phyloP scores from a whole-genome alignment of 1,140 invertebrate genomes.

The Brachionus sp. region DNA sequence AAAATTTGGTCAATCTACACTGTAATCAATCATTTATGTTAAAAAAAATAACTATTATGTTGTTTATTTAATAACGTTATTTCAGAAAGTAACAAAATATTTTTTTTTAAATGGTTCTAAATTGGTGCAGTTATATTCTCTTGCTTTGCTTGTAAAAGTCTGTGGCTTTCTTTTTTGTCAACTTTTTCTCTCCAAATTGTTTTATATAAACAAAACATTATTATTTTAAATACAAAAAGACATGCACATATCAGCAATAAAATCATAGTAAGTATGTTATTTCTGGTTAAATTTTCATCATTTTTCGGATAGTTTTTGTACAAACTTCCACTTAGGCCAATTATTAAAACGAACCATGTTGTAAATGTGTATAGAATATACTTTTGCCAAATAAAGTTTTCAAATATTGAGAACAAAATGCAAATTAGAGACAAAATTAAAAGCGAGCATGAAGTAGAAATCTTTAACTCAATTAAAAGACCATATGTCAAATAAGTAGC shows the following conservation, averaged over 20 bases:
- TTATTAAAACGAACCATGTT: conserved; percentile 51
- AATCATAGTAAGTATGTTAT: conserved; percentile 17
- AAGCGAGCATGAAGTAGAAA: conserved; percentile 49
- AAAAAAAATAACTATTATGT: too few species aligned
- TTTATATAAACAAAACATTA: conserved; percentile 25
- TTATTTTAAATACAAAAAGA: neutral
- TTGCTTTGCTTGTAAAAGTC: neutral
- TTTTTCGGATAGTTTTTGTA: conserved; percentile 2
- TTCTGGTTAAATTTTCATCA: neutral
- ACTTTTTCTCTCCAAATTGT: neutral
- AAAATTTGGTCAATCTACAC: too few species aligned
- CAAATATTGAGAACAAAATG: conserved; percentile 49
- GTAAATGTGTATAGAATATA: conserved; percentile 52
- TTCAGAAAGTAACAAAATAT: neutral
- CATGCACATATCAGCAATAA: neutral
- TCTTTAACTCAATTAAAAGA: conserved; percentile 16
- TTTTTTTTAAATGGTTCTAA: neutral
- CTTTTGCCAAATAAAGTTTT: conserved; percentile 51
- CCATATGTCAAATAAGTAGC: conserved; percentile 50
- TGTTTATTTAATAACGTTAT: too few species aligned
- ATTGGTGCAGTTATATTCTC: neutral
- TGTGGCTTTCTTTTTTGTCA: conserved; percentile 27
- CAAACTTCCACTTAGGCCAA: conserved; percentile 50
- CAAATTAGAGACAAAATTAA: conserved; percentile 47
- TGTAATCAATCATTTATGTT: too few species aligned